Conservation (phyloP, 2,113 vertebrate genomes). For the Centropus bengalensis region DNA sequence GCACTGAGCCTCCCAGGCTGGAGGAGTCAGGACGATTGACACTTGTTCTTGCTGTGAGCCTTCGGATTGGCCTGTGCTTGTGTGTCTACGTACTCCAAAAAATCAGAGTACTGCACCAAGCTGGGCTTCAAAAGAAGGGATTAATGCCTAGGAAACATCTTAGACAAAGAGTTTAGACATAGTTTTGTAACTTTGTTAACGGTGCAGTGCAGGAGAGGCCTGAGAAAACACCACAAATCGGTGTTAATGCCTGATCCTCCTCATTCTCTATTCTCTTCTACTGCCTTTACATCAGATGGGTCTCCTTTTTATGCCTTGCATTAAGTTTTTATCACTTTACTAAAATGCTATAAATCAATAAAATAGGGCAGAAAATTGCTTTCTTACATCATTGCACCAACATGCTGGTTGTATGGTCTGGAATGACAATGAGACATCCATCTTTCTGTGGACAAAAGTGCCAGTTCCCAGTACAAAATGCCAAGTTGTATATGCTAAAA, state of each 20-base stretch:
- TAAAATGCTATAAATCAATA: slow-evolving; percentile 72
- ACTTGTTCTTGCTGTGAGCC: not conserved
- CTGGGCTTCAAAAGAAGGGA: not conserved
- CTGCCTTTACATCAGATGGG: slow-evolving; percentile 13
- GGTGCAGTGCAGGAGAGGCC: not conserved
- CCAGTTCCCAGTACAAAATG: slow-evolving; percentile 20
- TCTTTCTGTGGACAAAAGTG: slow-evolving; percentile 50
- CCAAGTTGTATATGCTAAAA: slow-evolving; percentile 1
- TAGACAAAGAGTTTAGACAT: not conserved
- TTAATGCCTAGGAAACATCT: not conserved
- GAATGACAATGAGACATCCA: slow-evolving; percentile 69
- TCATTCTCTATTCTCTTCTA: slow-evolving; percentile 18
- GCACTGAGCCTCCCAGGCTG: not conserved
- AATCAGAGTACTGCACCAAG: not conserved
- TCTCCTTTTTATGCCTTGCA: slow-evolving; percentile 46
- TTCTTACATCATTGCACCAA: slow-evolving; percentile 71
- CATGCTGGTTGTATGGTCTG: slow-evolving; percentile 30
- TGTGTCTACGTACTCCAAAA: not conserved
- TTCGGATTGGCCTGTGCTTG: not conserved
- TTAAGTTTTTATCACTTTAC: slow-evolving; percentile 69
- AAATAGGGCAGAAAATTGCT: slow-evolving; percentile 72
- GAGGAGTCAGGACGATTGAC: not conserved
- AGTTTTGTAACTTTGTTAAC: not conserved
- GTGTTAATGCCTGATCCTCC: not conserved
- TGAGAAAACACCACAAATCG: slow-evolving; percentile 9